Percentiles rank a stretch among this genome's conserved stretches.
Conservation (phyloP, 2,888 invertebrate genomes). For the Pheosia gnoma region DNA sequence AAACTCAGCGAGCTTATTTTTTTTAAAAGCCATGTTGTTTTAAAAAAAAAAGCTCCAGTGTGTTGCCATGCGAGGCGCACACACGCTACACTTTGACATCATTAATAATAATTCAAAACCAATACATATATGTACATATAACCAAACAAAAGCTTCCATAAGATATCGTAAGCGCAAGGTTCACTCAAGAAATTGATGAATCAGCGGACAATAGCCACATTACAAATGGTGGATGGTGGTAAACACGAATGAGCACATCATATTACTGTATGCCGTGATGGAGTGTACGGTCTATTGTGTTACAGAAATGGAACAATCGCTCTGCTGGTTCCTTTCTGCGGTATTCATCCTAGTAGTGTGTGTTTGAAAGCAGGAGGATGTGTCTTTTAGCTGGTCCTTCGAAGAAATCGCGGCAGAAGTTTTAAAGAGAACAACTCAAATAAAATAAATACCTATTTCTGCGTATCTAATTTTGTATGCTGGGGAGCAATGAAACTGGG, state of each 20-base stretch:
- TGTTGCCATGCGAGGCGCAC: no score
- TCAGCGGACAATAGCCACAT: constrained; percentile 41
- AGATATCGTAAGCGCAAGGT: constrained; percentile 6
- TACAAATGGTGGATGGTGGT: constrained; percentile 35
- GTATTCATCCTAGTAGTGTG: constrained; percentile 12
- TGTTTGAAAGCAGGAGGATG: constrained; percentile 11
- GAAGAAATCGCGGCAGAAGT: no score
- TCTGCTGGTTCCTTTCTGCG: constrained; percentile 11
- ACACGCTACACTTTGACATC: no score
- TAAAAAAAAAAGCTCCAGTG: no score
- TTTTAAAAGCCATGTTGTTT: no score
- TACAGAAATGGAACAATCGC: constrained; percentile 16
- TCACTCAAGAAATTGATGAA: constrained; percentile 40
- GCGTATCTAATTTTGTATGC: no score
- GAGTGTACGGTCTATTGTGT: constrained; percentile 2
- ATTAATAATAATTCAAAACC: no score
- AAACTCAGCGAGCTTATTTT: no score
- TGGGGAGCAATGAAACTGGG: no score
- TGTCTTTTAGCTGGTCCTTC: background rate
- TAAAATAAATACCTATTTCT: no score
- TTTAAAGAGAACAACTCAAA: no score
- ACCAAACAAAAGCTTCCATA: background rate
- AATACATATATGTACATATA: background rate
- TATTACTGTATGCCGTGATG: constrained; percentile 14
- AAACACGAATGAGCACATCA: constrained; percentile 18